Evolutionary conservation across 2,797 vertebrate species (phyloP).

Genomic region (Etheostoma nigrum): DNA sequence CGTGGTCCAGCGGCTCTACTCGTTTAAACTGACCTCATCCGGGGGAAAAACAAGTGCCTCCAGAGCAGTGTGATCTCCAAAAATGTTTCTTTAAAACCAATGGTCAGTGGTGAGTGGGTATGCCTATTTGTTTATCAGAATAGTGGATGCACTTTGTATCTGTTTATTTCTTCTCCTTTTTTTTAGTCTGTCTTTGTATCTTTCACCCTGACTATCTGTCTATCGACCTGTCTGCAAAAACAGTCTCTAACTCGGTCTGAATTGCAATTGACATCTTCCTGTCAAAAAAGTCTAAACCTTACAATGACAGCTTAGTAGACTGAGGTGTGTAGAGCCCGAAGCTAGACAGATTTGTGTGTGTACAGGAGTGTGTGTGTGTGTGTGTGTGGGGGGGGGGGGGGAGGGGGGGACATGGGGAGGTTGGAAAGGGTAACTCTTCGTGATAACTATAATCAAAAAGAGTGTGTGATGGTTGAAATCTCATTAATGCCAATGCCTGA

Average conservation of each 20-base stretch:
- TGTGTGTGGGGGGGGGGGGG: neutral
- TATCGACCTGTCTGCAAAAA: conserved; percentile 9
- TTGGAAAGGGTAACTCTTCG: conserved; percentile 41
- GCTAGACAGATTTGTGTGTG: conserved; percentile 7
- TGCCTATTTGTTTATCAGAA: neutral
- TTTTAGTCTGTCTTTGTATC: neutral
- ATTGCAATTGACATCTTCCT: conserved; percentile 9
- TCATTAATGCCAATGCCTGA: conserved; percentile 77
- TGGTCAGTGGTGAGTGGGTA: neutral
- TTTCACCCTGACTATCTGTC: conserved; percentile 5
- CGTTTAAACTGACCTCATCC: neutral
- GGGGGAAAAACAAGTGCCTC: neutral
- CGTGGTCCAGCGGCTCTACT: neutral
- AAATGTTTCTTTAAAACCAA: conserved; percentile 10
- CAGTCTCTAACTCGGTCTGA: conserved; percentile 13
- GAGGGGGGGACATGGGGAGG: conserved; percentile 4
- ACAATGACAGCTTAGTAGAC: conserved; percentile 19
- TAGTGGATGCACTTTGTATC: neutral
- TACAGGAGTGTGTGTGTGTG: conserved; percentile 11
- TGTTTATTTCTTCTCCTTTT: conserved; percentile 4
- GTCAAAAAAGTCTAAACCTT: conserved; percentile 28
- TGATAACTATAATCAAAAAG: conserved; percentile 71
- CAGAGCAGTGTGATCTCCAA: neutral
- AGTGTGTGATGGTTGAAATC: conserved; percentile 73
- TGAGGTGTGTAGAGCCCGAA: conserved; percentile 3